Base-by-base conservation (phyloP, 1,140 invertebrate species). In the Drepana arcuata region DNA sequence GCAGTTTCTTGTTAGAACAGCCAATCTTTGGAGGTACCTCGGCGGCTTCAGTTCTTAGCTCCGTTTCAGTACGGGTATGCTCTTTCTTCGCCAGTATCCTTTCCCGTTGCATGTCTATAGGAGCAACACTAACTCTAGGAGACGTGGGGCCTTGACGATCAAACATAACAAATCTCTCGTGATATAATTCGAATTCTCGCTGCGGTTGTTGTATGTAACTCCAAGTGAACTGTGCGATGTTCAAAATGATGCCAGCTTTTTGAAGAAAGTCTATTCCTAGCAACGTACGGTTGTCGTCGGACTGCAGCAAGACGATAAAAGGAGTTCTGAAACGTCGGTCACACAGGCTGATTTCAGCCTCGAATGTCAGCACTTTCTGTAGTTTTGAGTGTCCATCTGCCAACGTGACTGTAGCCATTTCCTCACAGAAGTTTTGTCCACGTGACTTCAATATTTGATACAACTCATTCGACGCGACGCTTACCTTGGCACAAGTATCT, bases 401-500 rank as follows among this genome's bases (percentile, higher is more conserved):
- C 4, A 26, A 10, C 2, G 24, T 26, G 24, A 26, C 2, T 26
- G n/a, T 4, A 4, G 10, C 24, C 4, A 10, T 26, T 10, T 26
- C 4, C 10, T 10, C 2, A 2, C n/a, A 2, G 24, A 26, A 26
- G n/a, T 6, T 4, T 4, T 7, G 4, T 10, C 24, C 24, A 3
- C n/a, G 6, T 10, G 6, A 2, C 10, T 26, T 10, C 2, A 26
- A 10, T 6, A 3, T 3, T 3, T 10, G n/a, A 10, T 26, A 26
- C n/a, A 26, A 10, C n/a, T 26, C 4, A 10, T 26, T n/a, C n/a
- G 24, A 26, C 2, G 30, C 34, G 9, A 48, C 26, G 33, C 40
- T 48, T 5, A 24, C 30, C 10, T 29, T 48, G 7, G 42, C 35
- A 15, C 42, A 21, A 0, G 35, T 39, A 21, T 39, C 35, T 1